Evolutionary conservation across 2,113 vertebrate species (phyloP).

Genomic region (Hiodon tergisus): DNA sequence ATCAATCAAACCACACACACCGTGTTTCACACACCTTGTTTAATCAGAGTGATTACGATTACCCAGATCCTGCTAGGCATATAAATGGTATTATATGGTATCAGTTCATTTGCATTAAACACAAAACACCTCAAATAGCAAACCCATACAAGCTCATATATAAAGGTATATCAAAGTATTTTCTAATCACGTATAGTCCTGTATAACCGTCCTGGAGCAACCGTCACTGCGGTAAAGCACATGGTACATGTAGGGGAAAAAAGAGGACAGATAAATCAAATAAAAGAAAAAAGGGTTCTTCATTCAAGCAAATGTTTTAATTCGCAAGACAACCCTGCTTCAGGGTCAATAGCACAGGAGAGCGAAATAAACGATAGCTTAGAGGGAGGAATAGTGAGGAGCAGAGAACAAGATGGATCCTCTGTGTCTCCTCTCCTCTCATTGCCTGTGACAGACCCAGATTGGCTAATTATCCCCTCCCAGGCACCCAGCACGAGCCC

Average conservation of each 20-base stretch:
- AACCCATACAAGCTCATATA: not conserved
- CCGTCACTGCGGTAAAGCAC: constrained; percentile 25
- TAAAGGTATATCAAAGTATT: not conserved
- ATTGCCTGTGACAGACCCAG: constrained; percentile 66
- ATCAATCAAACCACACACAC: too few relatives aligned
- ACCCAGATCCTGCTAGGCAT: too few relatives aligned
- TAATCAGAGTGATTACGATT: not conserved
- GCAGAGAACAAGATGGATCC: constrained; percentile 66
- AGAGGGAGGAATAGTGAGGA: constrained; percentile 33
- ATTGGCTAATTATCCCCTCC: constrained; percentile 71
- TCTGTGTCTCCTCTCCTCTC: constrained; percentile 55
- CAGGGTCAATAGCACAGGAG: not conserved
- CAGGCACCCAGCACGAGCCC: constrained; percentile 55
- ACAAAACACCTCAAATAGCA: not conserved
- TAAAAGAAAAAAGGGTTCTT: constrained; percentile 13
- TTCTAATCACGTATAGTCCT: too few relatives aligned
- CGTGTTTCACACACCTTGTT: not conserved
- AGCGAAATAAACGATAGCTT: constrained; percentile 20
- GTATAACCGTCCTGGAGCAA: too few relatives aligned
- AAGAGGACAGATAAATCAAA: constrained; percentile 16
- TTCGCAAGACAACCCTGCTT: not conserved
- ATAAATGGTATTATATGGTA: too few relatives aligned
- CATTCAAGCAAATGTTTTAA: not conserved
- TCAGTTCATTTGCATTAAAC: not conserved
- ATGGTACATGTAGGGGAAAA: not conserved